Conservation (phyloP, 2,888 invertebrate species). For the Hydraecia micacea region DNA sequence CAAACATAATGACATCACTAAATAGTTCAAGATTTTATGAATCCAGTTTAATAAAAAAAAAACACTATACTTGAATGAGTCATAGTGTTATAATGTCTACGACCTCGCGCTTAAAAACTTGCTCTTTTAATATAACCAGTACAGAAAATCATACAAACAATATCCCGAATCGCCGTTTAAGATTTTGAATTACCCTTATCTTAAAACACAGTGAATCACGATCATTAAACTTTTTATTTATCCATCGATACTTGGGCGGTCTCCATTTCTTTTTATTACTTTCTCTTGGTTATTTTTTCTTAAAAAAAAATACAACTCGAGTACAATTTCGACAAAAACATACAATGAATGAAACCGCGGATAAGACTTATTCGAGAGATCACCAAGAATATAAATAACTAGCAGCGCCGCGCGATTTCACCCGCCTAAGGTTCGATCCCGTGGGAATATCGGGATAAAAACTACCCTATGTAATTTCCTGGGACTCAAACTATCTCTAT, state of each 20-base stretch:
- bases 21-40: slow-evolving; percentile 39
- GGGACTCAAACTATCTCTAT: no score
- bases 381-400: slow-evolving; percentile 50
- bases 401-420: no score
- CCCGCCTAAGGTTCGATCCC: no score
- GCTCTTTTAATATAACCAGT: slow-evolving; percentile 29
- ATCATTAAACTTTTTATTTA: slow-evolving; percentile 44
- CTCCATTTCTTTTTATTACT: slow-evolving; percentile 41
- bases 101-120: slow-evolving; percentile 46
- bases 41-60: slow-evolving; percentile 38
- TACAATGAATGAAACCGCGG: slow-evolving; percentile 44
- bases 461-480: no score
- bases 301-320: slow-evolving; percentile 15
- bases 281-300: slow-evolving; percentile 50
- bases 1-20: slow-evolving; percentile 10
- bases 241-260: slow-evolving; percentile 39
- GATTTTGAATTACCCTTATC: slow-evolving; percentile 1
- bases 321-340: slow-evolving; percentile 37
- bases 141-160: slow-evolving; percentile 15
- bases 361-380: slow-evolving; percentile 43
- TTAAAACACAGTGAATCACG: slow-evolving; percentile 21
- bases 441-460: no score
- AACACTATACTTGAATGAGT: slow-evolving; percentile 33
- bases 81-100: slow-evolving; percentile 21
- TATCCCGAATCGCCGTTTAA: slow-evolving; percentile 13